phyloP scores from a whole-genome alignment of 2,888 invertebrate species.

The Lasioglossum pauxillum region DNA sequence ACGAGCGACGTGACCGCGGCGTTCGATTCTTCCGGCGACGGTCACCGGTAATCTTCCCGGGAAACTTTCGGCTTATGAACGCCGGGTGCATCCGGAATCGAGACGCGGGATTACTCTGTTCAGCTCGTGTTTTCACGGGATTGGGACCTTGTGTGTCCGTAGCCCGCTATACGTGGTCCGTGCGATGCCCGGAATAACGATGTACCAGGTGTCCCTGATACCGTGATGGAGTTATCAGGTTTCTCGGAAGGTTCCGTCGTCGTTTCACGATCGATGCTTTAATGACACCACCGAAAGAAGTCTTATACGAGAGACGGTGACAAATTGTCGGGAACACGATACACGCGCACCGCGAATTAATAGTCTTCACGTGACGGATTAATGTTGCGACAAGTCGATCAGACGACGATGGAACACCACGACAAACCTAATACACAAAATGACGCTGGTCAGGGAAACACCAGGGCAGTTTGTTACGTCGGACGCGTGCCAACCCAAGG shows the following conservation, averaged over 20 bases:
- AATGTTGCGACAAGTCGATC: background rate
- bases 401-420: background rate
- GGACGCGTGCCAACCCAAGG: background rate
- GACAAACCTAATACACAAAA: background rate
- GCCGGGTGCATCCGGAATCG: conserved; percentile 11
- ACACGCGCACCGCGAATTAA: background rate
- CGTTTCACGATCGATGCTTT: background rate
- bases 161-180: background rate
- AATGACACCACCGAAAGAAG: background rate
- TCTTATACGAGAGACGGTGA: conserved; percentile 1
- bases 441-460: background rate
- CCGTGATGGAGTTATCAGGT: conserved; percentile 7
- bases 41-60: conserved; percentile 3
- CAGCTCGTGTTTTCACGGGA: conserved; percentile 1
- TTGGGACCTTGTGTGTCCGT: background rate
- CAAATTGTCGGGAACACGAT: conserved; percentile 8
- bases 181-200: conserved; percentile 1
- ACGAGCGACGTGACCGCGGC: conserved; percentile 21
- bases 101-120: background rate
- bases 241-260: conserved; percentile 5
- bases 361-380: conserved; percentile 2
- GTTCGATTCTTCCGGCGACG: conserved; percentile 19
- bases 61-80: conserved; percentile 1
- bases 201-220: conserved; percentile 16
- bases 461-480: background rate